phyloP scores from a whole-genome alignment of 2,888 invertebrate species.

The Oligia strigilis region DNA sequence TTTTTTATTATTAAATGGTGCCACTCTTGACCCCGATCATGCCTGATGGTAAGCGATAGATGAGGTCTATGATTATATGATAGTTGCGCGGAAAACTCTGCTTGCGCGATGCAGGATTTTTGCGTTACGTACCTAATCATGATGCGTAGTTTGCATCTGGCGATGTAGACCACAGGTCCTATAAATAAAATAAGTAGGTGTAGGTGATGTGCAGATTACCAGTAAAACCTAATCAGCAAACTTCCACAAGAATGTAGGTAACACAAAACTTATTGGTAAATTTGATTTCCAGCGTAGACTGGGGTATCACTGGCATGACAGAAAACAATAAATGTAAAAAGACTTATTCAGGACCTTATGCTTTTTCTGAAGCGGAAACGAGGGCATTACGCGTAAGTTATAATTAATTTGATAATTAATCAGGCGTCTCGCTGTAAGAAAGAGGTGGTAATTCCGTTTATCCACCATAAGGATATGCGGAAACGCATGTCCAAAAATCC shows the following conservation, averaged over 20 bases:
- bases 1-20: too few species aligned
- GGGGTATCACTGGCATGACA: slow-evolving; percentile 65
- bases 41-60: too few species aligned
- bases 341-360: slow-evolving; percentile 92
- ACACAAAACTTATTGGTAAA: background rate
- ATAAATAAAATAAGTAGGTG: background rate
- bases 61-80: background rate
- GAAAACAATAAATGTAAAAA: slow-evolving; percentile 65
- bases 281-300: slow-evolving; percentile 66
- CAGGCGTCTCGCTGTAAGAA: background rate
- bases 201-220: background rate
- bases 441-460: background rate
- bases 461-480: too few species aligned
- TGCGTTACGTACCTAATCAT: background rate
- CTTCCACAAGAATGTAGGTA: background rate
- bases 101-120: background rate
- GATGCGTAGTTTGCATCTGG: background rate
- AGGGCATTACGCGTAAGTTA: slow-evolving; percentile 85
- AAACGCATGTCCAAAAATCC: too few species aligned
- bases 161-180: background rate
- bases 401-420: background rate
- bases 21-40: too few species aligned
- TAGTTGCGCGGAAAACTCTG: background rate
- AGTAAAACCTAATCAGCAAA: background rate
- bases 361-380: slow-evolving; percentile 96